Evolutionary conservation across 2,888 invertebrate species (phyloP), one percentile per base, ranked within the genome.

Genomic region (Choristoneura rosaceana): DNA sequence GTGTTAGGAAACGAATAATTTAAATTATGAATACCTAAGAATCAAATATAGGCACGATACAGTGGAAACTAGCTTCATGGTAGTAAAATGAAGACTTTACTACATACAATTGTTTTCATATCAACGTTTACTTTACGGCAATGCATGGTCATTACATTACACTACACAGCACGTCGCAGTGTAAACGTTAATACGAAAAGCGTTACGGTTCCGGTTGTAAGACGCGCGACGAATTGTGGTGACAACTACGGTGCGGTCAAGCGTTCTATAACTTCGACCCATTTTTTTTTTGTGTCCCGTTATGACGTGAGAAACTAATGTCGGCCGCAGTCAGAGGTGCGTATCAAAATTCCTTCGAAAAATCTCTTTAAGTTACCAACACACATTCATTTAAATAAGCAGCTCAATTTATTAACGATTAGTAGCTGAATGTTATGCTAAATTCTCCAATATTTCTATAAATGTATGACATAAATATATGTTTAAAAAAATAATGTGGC

Each of bases 161-260:
- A 74, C 69, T 69, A 69, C 25, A 74, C 69, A 71, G 67, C 69
- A 69, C 71, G 69, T 71, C 71, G 38, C 60, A 66, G 74, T 65
- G 71, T 38, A 63, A 71, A 69, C 69, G 73, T 63, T 68, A 68
- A 73, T 60, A 74, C 65, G 70, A 75, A 75, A 74, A 74, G 70
- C 71, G 74, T 74, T 66, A 58, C 74, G 68, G 74, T 74, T 73
- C 63, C 74, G 74, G 74, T 65, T 66, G 68, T 70, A n/a, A 63
- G 74, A 60, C 52, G 71, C 75, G 73, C 73, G 74, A 71, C 76
- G 69, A 70, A 76, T 76, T 75, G 64, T 64, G 76, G 76, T 76
- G 76, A 75, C 75, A 76, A 74, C 75, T 70, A 60, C 67, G 45
- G 70, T 55, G 73, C 69, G 64, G 69, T 73, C 62, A 66, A 67